These are phyloP conservation scores for Ciconia stormi DNA, from an alignment of 2,113 vertebrate genomes.

Conservation along the genomic window DNA sequence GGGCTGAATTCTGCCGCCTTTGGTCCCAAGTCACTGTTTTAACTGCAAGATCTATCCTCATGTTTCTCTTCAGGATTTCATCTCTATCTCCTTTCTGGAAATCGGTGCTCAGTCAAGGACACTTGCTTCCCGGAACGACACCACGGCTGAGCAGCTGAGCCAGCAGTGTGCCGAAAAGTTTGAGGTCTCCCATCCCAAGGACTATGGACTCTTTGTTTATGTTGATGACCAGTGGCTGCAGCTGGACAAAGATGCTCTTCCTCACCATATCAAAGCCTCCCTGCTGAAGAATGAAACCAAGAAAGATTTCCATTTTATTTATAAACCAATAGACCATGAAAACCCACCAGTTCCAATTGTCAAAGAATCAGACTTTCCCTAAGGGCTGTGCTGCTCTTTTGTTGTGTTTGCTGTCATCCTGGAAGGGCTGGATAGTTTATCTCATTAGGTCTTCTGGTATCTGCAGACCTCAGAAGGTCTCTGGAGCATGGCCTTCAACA, in stretches of 20 bases:
- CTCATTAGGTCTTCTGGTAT: not conserved
- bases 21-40: not conserved
- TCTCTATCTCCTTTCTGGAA: constrained; percentile 88
- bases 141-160: constrained; percentile 78
- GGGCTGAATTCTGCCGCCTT: not conserved
- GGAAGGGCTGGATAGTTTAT: not conserved
- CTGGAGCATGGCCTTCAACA: not conserved
- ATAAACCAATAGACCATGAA: constrained; percentile 73
- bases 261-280: constrained; percentile 84
- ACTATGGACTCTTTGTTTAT: constrained; percentile 81
- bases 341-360: constrained; percentile 50
- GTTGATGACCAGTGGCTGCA: constrained; percentile 78
- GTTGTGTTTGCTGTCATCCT: not conserved
- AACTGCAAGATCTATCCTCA: not conserved
- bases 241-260: constrained; percentile 81
- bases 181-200: constrained; percentile 75
- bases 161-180: constrained; percentile 89
- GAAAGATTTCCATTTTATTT: constrained; percentile 90
- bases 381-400: not conserved
- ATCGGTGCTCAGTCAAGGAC: constrained; percentile 82
- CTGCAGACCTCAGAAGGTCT: not conserved
- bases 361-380: constrained; percentile 73
- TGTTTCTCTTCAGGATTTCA: constrained; percentile 84
- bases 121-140: constrained; percentile 81
- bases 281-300: constrained; percentile 80